Evolutionary conservation across 1,140 invertebrate genomes (phyloP).

Genomic region (Coelopa frigida): DNA sequence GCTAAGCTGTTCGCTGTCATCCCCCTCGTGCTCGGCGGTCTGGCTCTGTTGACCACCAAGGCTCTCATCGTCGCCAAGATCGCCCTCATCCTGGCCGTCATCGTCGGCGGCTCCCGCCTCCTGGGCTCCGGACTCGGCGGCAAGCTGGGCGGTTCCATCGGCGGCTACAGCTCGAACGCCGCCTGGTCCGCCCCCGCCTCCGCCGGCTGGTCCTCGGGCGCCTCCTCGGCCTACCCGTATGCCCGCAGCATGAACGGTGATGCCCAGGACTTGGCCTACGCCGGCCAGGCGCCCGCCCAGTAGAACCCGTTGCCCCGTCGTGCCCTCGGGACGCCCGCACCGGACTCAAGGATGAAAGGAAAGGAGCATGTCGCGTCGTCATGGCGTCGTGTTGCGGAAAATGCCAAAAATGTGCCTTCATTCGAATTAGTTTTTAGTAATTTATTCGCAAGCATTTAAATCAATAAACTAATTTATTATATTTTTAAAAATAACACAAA

Average conservation of each 20-base stretch:
- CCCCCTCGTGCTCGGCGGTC: slow-evolving; percentile 58
- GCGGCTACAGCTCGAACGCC: slow-evolving; percentile 34
- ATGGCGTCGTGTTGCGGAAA: neutral
- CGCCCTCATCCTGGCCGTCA: slow-evolving; percentile 60
- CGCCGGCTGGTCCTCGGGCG: slow-evolving; percentile 44
- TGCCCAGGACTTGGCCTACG: slow-evolving; percentile 57
- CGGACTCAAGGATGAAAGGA: neutral
- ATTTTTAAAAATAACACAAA: neutral
- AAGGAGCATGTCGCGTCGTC: neutral
- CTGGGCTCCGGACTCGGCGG: slow-evolving; percentile 49
- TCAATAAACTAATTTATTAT: neutral
- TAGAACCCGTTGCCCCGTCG: slow-evolving; percentile 10
- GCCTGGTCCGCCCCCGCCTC: slow-evolving; percentile 33
- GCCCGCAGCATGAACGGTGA: slow-evolving; percentile 49
- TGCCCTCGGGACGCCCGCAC: too few relatives aligned
- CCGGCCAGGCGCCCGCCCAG: slow-evolving; percentile 44
- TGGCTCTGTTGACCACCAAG: slow-evolving; percentile 65
- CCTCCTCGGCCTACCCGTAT: slow-evolving; percentile 50
- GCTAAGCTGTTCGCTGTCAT: slow-evolving; percentile 61
- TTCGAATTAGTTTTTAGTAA: slow-evolving; percentile 17
- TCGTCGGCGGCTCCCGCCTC: slow-evolving; percentile 61
- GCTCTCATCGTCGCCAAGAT: slow-evolving; percentile 67
- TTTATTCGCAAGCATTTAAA: slow-evolving; percentile 14
- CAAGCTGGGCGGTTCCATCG: slow-evolving; percentile 30
- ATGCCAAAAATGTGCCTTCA: slow-evolving; percentile 18